Percentiles rank a stretch among this genome's conserved stretches.
These are phyloP conservation scores for Mus caroli DNA, from an alignment of 2,797 vertebrate species.

Conservation along the genomic window DNA sequence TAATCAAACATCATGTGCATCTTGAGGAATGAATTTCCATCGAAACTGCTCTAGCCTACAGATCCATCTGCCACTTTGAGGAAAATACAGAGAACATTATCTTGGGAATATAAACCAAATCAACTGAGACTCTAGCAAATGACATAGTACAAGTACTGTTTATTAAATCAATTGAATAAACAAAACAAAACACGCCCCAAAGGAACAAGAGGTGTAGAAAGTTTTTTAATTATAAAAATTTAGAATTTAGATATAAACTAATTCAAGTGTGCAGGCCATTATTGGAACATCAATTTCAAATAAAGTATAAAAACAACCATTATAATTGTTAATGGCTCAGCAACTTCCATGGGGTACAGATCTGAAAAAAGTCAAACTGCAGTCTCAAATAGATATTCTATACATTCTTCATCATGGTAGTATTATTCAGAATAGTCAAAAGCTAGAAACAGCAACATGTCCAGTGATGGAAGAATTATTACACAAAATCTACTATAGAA, in stretches of 20 bases:
- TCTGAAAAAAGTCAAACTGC: not conserved
- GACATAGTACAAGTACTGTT: not conserved
- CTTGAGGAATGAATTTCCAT: not conserved
- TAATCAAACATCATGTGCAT: not conserved
- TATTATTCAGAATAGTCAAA: not conserved
- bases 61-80: not conserved
- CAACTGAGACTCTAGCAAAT: not conserved
- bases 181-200: not conserved
- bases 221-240: not conserved
- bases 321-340: conserved; percentile 3
- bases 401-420: not conserved
- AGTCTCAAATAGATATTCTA: not conserved
- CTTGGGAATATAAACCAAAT: not conserved
- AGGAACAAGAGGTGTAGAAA: not conserved
- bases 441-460: not conserved
- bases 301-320: not conserved
- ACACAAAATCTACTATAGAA: not conserved
- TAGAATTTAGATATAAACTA: conserved; percentile 18
- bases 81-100: not conserved
- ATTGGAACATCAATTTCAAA: conserved; percentile 31
- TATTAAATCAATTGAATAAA: conserved; percentile 3
- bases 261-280: not conserved
- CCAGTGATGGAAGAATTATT: not conserved
- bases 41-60: not conserved
- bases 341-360: not conserved